Evolutionary conservation across 2,797 vertebrate species (phyloP), one percentile per base, ranked within the genome.

Genomic region (Chiroxiphia lanceolata): DNA sequence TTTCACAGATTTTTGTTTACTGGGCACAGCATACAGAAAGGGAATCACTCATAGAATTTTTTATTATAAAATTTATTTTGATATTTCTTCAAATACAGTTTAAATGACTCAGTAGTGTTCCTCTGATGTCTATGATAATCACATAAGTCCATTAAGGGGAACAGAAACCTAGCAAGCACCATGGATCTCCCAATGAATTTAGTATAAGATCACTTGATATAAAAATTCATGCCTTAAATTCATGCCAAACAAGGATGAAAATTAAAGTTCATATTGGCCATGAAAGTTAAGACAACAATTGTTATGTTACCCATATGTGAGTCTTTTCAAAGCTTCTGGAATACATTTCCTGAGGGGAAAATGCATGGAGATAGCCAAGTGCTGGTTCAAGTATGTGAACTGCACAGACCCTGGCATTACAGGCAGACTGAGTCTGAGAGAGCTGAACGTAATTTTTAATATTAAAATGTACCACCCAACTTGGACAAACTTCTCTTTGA

Each of bases 271-370:
- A 34, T 20, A 84, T 31, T 9, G 13, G 68, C 22, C 33, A 42
- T 4, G 34, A 4, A 74, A 68, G 29, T 50, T 21, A 56, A 82
- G 15, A 40, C 6, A 53, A 48, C 2, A 7, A 53, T 6, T 51
- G 27, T 6, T 6, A 45, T 8, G 22, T 38, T 47, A 69, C 3
- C 5, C 22, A 38, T 13, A 38, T 0, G 3, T 1, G 3, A 83
- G 8, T 61, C 3, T 50, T 57, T 68, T 33, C 31, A 47, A 90
- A 72, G 36, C 16, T 84, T 78, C 40, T 69, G 31, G 25, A 84
- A 76, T 17, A 0, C 9, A 26, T 34, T 50, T 92, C 75, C 38
- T 48, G 12, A 69, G 15, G 10, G 6, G 18, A 57, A 71, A 83
- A 78, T 0, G 1, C 25, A 69, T 3, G 34, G 13, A 61, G 29